Base-by-base conservation (phyloP, 2,888 invertebrate species). In the Tanaodytes sp. region DNA sequence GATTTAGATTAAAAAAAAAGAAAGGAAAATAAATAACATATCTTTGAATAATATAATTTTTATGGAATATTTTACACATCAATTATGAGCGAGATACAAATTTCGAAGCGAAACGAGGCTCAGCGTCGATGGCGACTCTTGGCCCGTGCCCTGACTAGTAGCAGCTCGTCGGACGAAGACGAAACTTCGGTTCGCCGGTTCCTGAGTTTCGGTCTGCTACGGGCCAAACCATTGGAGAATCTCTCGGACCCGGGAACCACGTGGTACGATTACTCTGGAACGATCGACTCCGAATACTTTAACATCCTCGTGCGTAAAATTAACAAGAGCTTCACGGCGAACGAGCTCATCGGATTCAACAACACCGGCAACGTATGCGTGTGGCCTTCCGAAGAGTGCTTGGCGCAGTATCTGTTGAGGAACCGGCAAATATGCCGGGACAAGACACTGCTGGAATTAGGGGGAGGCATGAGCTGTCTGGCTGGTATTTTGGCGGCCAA, bases 381-480 rank as follows among this genome's bases (percentile, higher is more conserved):
- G 3, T 93, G 93, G 93, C 92, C 92, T 11, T 92, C 92, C 0
- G 93, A 93, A 84, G 92, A 93, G 83, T 90, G 92, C 2, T 83
- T 93, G 46, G 90, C 91, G 2, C 91, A 91, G 74, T 91, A 91
- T 78, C 86, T 89, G 40, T 86, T 93, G 57, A 88, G 89, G 74
- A 90, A 93, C 80, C 84, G 88, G 48, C 79, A 86, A n/a, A 82
- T 89, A 36, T 93, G 93, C 82, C 85, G 88, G n/a, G 88, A 88
- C 69, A 91, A 91, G 81, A 88, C 86, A 79, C 89, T 94, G 19
- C 86, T 93, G 76, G 94, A 94, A 82, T 85, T 94, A 39, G 94
- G 94, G 1, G 94, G 94, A 14, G 94, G 94, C 2, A 94, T 94
- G 92, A 93, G 93, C 15, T 93, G 93, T 75, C 85, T 94, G 23